phyloP scores from a whole-genome alignment of 2,113 vertebrate genomes.

The Zapus hudsonius region DNA sequence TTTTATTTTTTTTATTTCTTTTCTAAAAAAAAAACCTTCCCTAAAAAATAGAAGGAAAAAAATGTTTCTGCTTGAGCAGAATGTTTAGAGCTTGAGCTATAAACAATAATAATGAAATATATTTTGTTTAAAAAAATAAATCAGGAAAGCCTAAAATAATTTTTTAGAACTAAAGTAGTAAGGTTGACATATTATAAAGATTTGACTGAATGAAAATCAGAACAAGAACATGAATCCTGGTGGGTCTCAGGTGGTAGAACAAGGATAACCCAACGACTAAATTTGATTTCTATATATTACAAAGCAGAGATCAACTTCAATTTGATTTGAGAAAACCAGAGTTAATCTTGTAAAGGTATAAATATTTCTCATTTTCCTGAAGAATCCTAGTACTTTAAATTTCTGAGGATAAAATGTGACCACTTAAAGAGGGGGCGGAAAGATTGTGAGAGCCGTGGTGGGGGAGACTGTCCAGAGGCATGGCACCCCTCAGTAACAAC shows the following conservation, averaged over 20 bases:
- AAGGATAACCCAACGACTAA: constrained; percentile 63
- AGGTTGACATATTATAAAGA: constrained; percentile 39
- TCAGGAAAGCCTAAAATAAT: constrained; percentile 27
- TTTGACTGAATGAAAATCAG: constrained; percentile 72
- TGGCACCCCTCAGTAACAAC: too few relatives aligned
- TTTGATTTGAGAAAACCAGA: constrained; percentile 70
- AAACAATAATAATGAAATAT: constrained; percentile 43
- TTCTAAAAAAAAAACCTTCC: background rate
- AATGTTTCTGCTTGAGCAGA: background rate
- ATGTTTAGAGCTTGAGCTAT: background rate
- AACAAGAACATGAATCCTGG: constrained; percentile 32
- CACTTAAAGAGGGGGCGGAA: too few relatives aligned
- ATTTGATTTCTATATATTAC: constrained; percentile 76
- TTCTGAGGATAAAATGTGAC: constrained; percentile 29
- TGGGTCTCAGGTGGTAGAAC: constrained; percentile 68
- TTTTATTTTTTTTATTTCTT: too few relatives aligned
- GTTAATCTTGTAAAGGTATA: constrained; percentile 51
- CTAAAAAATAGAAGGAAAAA: constrained; percentile 43
- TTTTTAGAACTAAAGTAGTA: constrained; percentile 42
- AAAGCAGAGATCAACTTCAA: constrained; percentile 62
- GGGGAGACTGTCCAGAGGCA: too few relatives aligned
- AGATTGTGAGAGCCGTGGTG: too few relatives aligned
- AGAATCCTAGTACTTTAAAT: constrained; percentile 23
- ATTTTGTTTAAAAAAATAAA: constrained; percentile 53
- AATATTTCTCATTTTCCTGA: constrained; percentile 62